A percentile compares a stretch with the other conserved stretches of the same genome.
Conservation (phyloP, 92 coral and sea anemone genomes). For the Zoanthus sociatus region DNA sequence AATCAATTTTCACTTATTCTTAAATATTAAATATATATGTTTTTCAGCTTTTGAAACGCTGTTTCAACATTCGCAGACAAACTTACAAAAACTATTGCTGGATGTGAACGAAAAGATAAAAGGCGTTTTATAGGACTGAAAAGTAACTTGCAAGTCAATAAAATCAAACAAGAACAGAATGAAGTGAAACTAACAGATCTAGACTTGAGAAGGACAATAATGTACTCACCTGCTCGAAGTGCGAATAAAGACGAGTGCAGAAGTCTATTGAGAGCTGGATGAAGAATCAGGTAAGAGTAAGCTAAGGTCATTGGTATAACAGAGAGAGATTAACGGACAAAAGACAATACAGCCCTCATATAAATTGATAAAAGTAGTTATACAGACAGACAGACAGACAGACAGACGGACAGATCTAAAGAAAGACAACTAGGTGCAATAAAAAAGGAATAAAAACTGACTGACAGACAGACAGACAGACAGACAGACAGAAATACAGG, state of each 20-base stretch:
- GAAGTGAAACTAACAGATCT: background rate
- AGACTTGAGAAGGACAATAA: background rate
- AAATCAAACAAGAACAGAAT: background rate
- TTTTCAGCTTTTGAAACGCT: too few relatives aligned
- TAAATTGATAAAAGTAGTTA: background rate
- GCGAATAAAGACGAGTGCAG: slow-evolving; percentile 25
- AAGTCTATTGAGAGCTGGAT: slow-evolving; percentile 9
- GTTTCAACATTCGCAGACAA: too few relatives aligned
- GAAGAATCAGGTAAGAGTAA: background rate
- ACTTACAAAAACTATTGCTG: too few relatives aligned
- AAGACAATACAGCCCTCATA: too few relatives aligned
- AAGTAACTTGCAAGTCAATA: background rate
- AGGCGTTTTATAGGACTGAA: too few relatives aligned
- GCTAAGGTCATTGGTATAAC: background rate
- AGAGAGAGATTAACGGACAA: slow-evolving; percentile 10
- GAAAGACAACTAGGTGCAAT: background rate
- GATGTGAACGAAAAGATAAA: too few relatives aligned
- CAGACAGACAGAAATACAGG: background rate
- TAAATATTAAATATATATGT: too few relatives aligned
- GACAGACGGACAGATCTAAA: background rate
- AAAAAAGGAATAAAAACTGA: background rate
- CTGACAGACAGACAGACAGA: background rate
- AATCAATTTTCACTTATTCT: too few relatives aligned
- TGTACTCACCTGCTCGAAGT: slow-evolving; percentile 33
- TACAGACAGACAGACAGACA: background rate